A percentile compares a stretch with the other conserved stretches of the same genome.
These are phyloP conservation scores for Diachasmimorpha longicaudata DNA, from an alignment of 1,140 invertebrate species.

Conservation along the genomic window DNA sequence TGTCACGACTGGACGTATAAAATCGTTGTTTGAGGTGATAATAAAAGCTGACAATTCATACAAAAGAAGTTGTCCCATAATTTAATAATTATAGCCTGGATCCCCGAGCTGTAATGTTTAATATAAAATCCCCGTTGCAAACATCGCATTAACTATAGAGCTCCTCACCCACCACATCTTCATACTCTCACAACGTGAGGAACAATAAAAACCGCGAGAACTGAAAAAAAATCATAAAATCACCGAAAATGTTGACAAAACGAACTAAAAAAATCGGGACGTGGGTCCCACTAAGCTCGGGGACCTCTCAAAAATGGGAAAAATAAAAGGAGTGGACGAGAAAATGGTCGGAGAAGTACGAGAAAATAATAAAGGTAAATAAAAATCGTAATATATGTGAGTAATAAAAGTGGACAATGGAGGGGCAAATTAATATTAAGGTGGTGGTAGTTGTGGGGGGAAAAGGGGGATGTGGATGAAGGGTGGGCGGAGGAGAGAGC, in stretches of 20 bases:
- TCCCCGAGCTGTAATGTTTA: background rate
- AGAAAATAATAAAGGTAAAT: slow-evolving; percentile 33
- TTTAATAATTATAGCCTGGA: background rate
- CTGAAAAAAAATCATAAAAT: background rate
- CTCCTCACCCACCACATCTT: background rate
- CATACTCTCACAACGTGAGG: background rate
- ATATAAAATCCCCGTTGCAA: background rate
- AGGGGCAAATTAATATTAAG: slow-evolving; percentile 60
- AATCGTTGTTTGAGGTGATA: background rate
- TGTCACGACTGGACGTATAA: background rate
- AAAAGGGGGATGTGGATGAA: slow-evolving; percentile 30
- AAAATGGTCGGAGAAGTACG: slow-evolving; percentile 9
- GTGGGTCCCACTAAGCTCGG: background rate
- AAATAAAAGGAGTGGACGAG: slow-evolving; percentile 4
- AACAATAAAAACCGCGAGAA: background rate
- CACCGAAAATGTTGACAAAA: background rate
- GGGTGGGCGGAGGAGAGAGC: background rate
- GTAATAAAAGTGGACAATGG: slow-evolving; percentile 60
- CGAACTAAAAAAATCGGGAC: background rate
- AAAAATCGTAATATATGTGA: slow-evolving; percentile 54
- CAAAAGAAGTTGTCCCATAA: slow-evolving; percentile 1
- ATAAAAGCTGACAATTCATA: background rate
- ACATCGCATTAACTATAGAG: background rate
- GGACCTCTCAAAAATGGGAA: background rate
- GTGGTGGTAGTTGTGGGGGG: slow-evolving; percentile 34